Percentiles rank a stretch among this genome's conserved stretches.
Evolutionary conservation across 2,888 invertebrate genomes (phyloP).

Genomic region (Desoria tigrina): DNA sequence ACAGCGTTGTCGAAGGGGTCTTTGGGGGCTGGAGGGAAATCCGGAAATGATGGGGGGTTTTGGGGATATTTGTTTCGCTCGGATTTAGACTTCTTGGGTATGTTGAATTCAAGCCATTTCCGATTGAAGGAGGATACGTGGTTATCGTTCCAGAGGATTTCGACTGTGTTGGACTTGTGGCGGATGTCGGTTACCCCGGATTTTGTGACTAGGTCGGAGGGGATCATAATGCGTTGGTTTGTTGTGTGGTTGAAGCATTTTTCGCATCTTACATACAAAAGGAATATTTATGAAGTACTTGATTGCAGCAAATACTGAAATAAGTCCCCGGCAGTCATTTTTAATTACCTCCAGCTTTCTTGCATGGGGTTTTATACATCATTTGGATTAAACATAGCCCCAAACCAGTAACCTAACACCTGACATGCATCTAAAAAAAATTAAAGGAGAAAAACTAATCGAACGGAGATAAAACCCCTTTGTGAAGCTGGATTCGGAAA

Average conservation of each 20-base stretch:
- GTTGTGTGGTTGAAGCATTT: constrained; percentile 65
- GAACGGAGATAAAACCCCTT: too few relatives aligned
- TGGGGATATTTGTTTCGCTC: not conserved
- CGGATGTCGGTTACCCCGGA: constrained; percentile 23
- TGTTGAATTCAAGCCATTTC: constrained; percentile 59
- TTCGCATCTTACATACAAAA: constrained; percentile 60
- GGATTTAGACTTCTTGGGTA: constrained; percentile 4
- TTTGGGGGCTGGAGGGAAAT: not conserved
- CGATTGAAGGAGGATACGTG: constrained; percentile 62
- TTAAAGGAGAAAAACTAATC: too few relatives aligned
- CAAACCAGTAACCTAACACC: too few relatives aligned
- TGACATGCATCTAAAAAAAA: too few relatives aligned
- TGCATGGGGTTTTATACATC: too few relatives aligned
- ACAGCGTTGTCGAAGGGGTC: constrained; percentile 29
- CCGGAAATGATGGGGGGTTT: not conserved
- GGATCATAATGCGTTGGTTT: constrained; percentile 64
- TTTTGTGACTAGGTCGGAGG: constrained; percentile 61
- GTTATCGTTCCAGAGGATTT: constrained; percentile 64
- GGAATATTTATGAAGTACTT: too few relatives aligned
- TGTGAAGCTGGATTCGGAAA: too few relatives aligned
- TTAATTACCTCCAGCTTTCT: too few relatives aligned
- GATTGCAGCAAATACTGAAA: too few relatives aligned
- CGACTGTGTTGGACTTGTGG: constrained; percentile 55
- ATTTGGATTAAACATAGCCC: too few relatives aligned
- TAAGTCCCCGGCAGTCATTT: too few relatives aligned